Percentiles rank a stretch among this genome's conserved stretches.
Conservation (phyloP, 2,888 invertebrate genomes). For the Epicampocera succincta region DNA sequence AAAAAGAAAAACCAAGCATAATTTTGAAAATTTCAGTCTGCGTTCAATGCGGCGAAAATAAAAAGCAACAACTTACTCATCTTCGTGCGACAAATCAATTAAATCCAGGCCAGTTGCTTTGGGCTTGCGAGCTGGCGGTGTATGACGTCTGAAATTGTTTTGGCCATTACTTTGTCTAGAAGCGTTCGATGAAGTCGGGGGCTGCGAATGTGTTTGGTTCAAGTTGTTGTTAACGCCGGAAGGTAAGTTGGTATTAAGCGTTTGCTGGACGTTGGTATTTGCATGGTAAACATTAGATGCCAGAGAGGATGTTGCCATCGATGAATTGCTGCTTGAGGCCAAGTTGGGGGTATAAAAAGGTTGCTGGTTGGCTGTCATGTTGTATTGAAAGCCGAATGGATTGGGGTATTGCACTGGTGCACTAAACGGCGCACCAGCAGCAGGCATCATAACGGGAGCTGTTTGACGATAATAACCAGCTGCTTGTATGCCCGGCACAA, state of each 20-base stretch:
- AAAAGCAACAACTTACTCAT: constrained; percentile 81
- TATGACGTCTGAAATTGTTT: constrained; percentile 67
- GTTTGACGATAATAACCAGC: constrained; percentile 48
- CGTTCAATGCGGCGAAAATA: constrained; percentile 2
- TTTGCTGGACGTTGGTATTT: constrained; percentile 55
- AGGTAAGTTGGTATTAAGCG: constrained; percentile 55
- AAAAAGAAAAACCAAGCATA: constrained; percentile 13
- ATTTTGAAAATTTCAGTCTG: not conserved
- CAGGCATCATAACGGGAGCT: constrained; percentile 39
- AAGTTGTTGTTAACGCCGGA: constrained; percentile 28
- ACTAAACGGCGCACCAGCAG: constrained; percentile 63
- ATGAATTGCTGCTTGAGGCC: constrained; percentile 26
- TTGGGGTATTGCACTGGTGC: constrained; percentile 67
- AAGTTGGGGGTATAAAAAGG: constrained; percentile 37
- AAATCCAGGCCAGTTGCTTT: constrained; percentile 77
- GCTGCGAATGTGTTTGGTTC: constrained; percentile 54
- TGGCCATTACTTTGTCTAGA: constrained; percentile 44
- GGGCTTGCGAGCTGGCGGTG: constrained; percentile 70
- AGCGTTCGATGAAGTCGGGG: constrained; percentile 15
- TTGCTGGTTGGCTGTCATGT: constrained; percentile 30
- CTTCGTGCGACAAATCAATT: constrained; percentile 80
- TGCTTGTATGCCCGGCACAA: constrained; percentile 53
- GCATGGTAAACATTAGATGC: constrained; percentile 18
- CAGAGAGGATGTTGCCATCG: constrained; percentile 26
- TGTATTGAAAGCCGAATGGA: constrained; percentile 75